phyloP scores from a whole-genome alignment of 35 echinoderm and acorn worm species.

The Lytechinus variegatus region DNA sequence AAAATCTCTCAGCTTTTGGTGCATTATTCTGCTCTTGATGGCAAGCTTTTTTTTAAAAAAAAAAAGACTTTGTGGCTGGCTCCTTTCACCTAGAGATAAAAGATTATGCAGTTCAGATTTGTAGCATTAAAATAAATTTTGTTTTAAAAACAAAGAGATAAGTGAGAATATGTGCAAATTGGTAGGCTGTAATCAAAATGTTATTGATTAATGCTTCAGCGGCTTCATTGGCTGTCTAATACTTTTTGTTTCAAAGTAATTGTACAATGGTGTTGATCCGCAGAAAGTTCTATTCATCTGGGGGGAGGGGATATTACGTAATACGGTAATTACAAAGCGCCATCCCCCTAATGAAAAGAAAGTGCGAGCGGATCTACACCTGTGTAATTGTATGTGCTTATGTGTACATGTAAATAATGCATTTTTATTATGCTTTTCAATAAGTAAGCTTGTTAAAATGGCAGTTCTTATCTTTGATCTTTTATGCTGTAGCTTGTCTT shows the following conservation, averaged over 20 bases:
- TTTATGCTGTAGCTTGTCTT: background rate
- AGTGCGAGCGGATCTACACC: no score
- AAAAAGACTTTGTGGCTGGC: background rate
- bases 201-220: background rate
- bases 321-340: no score
- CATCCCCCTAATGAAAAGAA: no score
- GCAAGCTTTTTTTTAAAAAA: background rate
- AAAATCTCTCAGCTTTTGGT: background rate
- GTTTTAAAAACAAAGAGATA: background rate
- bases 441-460: background rate
- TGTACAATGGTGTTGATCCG: no score
- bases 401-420: background rate
- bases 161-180: background rate
- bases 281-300: no score
- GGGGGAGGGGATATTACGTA: no score
- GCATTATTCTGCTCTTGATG: background rate
- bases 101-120: background rate
- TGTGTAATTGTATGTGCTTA: background rate
- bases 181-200: background rate
- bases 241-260: background rate
- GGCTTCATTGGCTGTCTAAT: background rate
- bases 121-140: no score
- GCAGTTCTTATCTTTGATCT: background rate
- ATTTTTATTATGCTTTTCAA: background rate
- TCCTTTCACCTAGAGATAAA: background rate